These are phyloP conservation scores for Chymomyza procnemis DNA, from an alignment of 2,888 invertebrate species.

Conservation along the genomic window DNA sequence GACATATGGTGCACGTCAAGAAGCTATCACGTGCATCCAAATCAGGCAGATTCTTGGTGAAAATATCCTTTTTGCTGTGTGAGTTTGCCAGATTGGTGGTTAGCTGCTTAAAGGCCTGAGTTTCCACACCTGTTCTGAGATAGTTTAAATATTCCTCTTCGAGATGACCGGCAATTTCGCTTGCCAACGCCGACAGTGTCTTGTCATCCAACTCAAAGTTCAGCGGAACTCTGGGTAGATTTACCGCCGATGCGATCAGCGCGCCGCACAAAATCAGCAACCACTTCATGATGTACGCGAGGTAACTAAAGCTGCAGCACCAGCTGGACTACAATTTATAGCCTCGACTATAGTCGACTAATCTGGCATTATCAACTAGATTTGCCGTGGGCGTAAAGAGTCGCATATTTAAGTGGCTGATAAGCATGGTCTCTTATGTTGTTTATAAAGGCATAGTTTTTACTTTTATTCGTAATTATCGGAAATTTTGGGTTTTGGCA, in stretches of 20 bases:
- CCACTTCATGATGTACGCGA: constrained; percentile 40
- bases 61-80: constrained; percentile 67
- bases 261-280: constrained; percentile 43
- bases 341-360: neutral
- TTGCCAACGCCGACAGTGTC: constrained; percentile 62
- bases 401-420: neutral
- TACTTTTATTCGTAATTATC: neutral
- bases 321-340: neutral
- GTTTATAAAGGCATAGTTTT: neutral
- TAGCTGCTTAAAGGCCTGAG: constrained; percentile 52
- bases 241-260: constrained; percentile 47
- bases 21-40: constrained; percentile 60
- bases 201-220: constrained; percentile 54
- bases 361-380: neutral
- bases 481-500: neutral
- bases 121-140: constrained; percentile 66
- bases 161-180: constrained; percentile 59
- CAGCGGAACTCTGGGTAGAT: constrained; percentile 59
- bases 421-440: neutral
- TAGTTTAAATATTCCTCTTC: constrained; percentile 66
- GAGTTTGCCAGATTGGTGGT: constrained; percentile 65
- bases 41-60: constrained; percentile 57
- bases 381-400: neutral
- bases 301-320: neutral
- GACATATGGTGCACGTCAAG: constrained; percentile 68